Evolutionary conservation across 2,113 vertebrate genomes (phyloP).

Genomic region (Sceloporus undulatus): DNA sequence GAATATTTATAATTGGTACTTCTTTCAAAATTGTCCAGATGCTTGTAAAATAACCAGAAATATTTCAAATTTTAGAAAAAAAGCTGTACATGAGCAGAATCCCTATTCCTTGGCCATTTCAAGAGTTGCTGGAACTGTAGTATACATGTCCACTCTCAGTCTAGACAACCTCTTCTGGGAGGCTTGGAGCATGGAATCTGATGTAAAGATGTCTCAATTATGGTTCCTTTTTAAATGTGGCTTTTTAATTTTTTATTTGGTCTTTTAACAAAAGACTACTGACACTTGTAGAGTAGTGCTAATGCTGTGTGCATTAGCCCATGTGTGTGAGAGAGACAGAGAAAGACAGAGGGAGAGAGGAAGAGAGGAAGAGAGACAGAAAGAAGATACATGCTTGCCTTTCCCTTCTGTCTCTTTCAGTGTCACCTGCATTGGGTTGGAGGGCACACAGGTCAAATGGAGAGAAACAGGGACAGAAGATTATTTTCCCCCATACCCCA

Average conservation of each 20-base stretch:
- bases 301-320: too few species aligned
- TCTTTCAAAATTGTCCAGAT: conserved; percentile 16
- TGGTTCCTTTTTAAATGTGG: background rate
- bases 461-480: background rate
- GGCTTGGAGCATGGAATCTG: background rate
- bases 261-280: background rate
- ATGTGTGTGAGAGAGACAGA: too few species aligned
- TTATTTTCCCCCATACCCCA: too few species aligned
- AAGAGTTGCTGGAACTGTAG: background rate
- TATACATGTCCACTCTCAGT: too few species aligned
- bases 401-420: background rate
- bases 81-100: background rate
- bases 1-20: background rate
- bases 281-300: too few species aligned
- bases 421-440: background rate
- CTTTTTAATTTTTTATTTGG: background rate
- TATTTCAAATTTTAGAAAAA: conserved; percentile 1
- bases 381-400: background rate
- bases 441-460: background rate
- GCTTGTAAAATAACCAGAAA: conserved; percentile 21
- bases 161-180: background rate
- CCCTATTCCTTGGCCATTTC: background rate
- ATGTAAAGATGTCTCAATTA: background rate
- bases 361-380: background rate
- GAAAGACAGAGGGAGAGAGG: too few species aligned